Percentiles rank a stretch among this genome's conserved stretches.
Evolutionary conservation across 2,113 vertebrate genomes (phyloP).

Genomic region (Raja brachyura): DNA sequence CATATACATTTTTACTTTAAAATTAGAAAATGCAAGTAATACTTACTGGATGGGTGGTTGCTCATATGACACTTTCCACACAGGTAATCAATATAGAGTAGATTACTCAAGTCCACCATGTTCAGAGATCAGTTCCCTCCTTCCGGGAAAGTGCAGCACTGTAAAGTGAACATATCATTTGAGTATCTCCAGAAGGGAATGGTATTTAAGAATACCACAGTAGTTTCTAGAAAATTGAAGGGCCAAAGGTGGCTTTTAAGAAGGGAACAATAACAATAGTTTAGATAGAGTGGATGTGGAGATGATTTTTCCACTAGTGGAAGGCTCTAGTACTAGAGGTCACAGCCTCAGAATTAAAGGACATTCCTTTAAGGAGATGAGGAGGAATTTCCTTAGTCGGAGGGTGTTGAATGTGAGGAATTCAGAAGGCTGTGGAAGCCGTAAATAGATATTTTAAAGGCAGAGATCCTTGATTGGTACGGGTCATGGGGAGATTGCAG

Average conservation of each 20-base stretch:
- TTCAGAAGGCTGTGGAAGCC: no score
- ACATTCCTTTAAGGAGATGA: no score
- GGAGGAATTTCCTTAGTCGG: no score
- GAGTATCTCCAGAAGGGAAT: neutral
- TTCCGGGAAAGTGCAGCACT: neutral
- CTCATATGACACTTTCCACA: neutral
- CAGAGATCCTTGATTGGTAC: no score
- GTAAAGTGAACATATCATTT: neutral
- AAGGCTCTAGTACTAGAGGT: no score
- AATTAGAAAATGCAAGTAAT: neutral
- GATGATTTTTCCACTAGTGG: no score
- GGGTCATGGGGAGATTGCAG: no score
- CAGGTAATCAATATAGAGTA: neutral
- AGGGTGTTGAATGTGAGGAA: no score
- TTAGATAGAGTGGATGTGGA: no score
- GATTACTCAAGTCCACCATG: neutral
- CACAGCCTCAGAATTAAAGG: no score
- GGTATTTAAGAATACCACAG: neutral
- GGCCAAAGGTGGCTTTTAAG: neutral
- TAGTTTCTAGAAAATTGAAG: neutral
- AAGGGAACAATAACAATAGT: neutral
- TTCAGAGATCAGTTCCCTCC: neutral
- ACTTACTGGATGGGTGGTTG: neutral
- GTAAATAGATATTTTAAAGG: no score
- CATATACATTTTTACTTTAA: neutral